These are phyloP conservation scores for Sinocyclocheilus anshuiensis DNA, from an alignment of 2,113 vertebrate species.

Conservation along the genomic window DNA sequence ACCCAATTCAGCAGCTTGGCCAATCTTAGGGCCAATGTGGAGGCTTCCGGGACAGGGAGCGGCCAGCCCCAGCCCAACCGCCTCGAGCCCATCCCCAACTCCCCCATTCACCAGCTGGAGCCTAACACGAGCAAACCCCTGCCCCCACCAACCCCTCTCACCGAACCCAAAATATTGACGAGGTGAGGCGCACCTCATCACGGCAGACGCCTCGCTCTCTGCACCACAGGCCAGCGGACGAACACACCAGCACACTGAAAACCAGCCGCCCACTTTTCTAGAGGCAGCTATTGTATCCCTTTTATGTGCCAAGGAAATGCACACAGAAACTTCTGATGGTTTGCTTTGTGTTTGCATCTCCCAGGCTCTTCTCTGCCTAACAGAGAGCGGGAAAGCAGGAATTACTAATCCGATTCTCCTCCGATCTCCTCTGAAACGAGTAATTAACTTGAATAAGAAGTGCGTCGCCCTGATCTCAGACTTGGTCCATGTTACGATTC, in stretches of 20 bases:
- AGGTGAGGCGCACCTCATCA: conserved; percentile 87
- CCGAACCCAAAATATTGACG: conserved; percentile 97
- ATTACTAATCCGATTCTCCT: too few relatives aligned
- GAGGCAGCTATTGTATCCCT: conserved; percentile 53
- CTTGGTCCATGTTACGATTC: conserved; percentile 24
- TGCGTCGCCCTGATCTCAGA: conserved; percentile 29
- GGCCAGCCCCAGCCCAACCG: conserved; percentile 86
- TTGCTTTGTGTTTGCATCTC: conserved; percentile 17
- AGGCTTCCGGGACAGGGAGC: conserved; percentile 87
- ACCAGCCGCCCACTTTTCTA: conserved; percentile 3
- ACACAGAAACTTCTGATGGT: conserved; percentile 36
- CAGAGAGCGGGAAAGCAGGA: conserved; percentile 49
- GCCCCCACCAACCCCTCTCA: conserved; percentile 92
- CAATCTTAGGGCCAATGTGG: conserved; percentile 92
- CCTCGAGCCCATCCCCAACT: conserved; percentile 96
- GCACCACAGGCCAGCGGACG: conserved; percentile 33
- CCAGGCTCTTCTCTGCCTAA: conserved; percentile 39
- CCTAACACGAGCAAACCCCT: conserved; percentile 98
- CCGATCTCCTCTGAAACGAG: conserved; percentile 41
- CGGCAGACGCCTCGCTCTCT: conserved; percentile 28
- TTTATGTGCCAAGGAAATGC: conserved; percentile 33
- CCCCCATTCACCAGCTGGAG: conserved; percentile 94
- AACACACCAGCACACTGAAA: conserved; percentile 20
- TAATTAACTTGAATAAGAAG: conserved; percentile 52
- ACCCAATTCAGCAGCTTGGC: conserved; percentile 97